phyloP scores from a whole-genome alignment of 2,888 invertebrate genomes.

The Cryptocephalus moraei region DNA sequence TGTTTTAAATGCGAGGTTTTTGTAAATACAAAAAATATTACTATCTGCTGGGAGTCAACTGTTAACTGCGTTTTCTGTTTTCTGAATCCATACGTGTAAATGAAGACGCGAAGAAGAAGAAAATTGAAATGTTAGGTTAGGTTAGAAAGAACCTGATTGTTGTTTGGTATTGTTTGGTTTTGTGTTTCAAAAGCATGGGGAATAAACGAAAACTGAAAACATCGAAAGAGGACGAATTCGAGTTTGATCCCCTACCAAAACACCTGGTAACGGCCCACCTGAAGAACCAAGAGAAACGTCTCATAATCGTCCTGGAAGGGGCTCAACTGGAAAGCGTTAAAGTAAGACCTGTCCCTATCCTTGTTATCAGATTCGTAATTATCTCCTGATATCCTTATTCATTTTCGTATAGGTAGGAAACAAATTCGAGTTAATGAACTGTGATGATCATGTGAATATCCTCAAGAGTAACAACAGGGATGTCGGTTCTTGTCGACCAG shows the following conservation, averaged over 20 bases:
- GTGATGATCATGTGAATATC: conserved; percentile 83
- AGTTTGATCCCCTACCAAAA: conserved; percentile 68
- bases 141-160: no score
- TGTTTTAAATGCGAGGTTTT: no score
- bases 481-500: conserved; percentile 83
- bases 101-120: no score
- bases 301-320: conserved; percentile 86
- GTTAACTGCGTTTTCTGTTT: no score
- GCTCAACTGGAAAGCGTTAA: conserved; percentile 95
- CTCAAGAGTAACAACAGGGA: conserved; percentile 80
- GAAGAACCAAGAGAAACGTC: conserved; percentile 76
- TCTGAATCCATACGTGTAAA: no score
- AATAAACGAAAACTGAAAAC: conserved; percentile 45
- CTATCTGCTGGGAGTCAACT: no score
- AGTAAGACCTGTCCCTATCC: conserved; percentile 41
- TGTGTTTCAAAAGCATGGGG: conserved; percentile 36
- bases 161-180: not conserved
- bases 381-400: no score
- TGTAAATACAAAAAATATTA: no score
- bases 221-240: conserved; percentile 54
- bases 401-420: conserved; percentile 58
- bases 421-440: conserved; percentile 82
- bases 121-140: no score
- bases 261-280: conserved; percentile 70
- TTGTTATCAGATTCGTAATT: no score